phyloP scores from a whole-genome alignment of 2,797 vertebrate species.

The Anguilla marmorata region DNA sequence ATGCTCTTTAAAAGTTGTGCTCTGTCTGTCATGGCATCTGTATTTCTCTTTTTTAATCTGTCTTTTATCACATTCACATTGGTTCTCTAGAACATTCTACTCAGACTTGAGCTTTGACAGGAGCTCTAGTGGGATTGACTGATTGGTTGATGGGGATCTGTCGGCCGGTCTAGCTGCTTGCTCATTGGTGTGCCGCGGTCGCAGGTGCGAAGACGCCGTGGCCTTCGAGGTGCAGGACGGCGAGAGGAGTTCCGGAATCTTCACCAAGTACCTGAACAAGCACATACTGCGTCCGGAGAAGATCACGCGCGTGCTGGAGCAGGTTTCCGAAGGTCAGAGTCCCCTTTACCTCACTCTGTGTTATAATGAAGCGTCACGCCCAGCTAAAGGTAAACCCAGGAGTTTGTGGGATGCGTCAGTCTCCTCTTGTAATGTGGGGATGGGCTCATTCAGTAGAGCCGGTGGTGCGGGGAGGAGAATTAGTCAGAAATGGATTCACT shows the following conservation, averaged over 20 bases:
- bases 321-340: slow-evolving; percentile 82
- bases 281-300: slow-evolving; percentile 80
- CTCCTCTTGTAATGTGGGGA: not conserved
- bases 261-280: slow-evolving; percentile 87
- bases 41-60: not conserved
- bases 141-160: not conserved
- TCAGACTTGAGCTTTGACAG: not conserved
- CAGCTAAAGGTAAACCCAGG: not conserved
- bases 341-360: not conserved
- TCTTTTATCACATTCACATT: not conserved
- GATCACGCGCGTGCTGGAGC: slow-evolving; percentile 84
- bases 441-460: not conserved
- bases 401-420: not conserved
- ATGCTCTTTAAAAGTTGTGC: not conserved
- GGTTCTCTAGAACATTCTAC: not conserved
- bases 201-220: slow-evolving; percentile 84
- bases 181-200: not conserved
- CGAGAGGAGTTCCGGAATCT: slow-evolving; percentile 86
- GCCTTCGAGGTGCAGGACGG: slow-evolving; percentile 86
- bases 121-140: not conserved
- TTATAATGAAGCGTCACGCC: not conserved
- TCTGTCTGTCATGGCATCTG: not conserved
- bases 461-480: not conserved
- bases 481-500: not conserved
- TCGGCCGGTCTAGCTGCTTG: not conserved